These are phyloP conservation scores for Mesorhabditis sp. DNA, from an alignment of 2,888 invertebrate species.

Conservation along the genomic window DNA sequence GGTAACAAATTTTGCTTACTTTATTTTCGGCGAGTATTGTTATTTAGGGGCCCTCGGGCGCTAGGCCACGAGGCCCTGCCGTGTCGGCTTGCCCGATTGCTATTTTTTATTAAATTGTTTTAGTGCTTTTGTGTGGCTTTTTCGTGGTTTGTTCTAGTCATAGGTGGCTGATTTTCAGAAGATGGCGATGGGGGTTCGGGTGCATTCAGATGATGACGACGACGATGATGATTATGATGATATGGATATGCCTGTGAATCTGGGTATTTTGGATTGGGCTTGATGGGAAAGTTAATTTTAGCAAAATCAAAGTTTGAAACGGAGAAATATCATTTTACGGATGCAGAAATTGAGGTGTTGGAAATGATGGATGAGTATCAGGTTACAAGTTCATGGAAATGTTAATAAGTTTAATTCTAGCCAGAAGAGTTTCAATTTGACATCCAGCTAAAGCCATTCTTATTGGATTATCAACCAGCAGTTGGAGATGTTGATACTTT, in stretches of 20 bases:
- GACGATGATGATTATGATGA: conserved; percentile 4
- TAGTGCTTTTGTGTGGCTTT: background rate
- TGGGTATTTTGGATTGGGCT: background rate
- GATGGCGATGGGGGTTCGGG: conserved; percentile 2
- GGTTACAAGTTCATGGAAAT: conserved; percentile 3
- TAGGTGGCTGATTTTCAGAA: background rate
- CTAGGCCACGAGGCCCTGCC: no score
- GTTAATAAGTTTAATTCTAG: conserved; percentile 1
- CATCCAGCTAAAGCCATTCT: conserved; percentile 84
- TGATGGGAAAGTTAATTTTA: background rate
- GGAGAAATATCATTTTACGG: conserved; percentile 8
- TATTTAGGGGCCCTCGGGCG: no score
- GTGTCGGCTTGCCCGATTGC: no score
- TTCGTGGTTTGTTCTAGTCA: background rate
- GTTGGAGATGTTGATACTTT: conserved; percentile 98
- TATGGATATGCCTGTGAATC: background rate
- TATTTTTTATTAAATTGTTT: background rate
- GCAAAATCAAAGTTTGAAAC: background rate
- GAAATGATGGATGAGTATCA: conserved; percentile 11
- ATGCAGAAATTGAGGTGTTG: conserved; percentile 12
- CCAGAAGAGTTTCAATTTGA: conserved; percentile 72
- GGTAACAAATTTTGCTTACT: no score
- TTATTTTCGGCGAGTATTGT: no score
- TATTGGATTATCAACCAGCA: conserved; percentile 93
- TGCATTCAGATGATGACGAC: background rate